Evolutionary conservation across 2,888 invertebrate genomes (phyloP).

Genomic region (Aleiodes testaceus): DNA sequence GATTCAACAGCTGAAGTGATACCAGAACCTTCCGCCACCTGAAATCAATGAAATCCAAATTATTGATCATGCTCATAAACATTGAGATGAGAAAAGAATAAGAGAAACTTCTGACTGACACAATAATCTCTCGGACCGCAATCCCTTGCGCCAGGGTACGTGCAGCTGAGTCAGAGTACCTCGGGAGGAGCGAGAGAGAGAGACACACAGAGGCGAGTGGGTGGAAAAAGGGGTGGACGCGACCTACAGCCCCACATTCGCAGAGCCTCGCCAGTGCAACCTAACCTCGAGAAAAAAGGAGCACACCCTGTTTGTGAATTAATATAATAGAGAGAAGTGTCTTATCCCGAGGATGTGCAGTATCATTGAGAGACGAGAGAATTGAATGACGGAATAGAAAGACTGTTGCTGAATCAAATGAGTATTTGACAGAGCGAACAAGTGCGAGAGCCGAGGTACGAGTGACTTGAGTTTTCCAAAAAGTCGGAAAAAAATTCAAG

Average conservation of each 20-base stretch:
- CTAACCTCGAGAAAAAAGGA: conserved; percentile 61
- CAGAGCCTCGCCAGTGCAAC: conserved; percentile 65
- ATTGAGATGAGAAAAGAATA: neutral
- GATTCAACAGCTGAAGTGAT: too few species aligned
- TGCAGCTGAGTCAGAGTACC: conserved; percentile 41
- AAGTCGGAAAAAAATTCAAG: conserved; percentile 30
- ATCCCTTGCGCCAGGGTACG: conserved; percentile 38
- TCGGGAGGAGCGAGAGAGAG: neutral
- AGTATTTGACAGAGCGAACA: conserved; percentile 5
- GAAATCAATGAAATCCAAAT: neutral
- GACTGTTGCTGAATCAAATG: conserved; percentile 41
- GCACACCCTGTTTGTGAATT: neutral
- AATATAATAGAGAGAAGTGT: conserved; percentile 11
- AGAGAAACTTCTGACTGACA: neutral
- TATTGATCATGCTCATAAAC: neutral
- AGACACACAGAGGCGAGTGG: conserved; percentile 22
- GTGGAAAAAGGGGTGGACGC: conserved; percentile 57
- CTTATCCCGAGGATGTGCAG: conserved; percentile 31
- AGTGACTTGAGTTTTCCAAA: conserved; percentile 30
- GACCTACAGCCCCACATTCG: conserved; percentile 73
- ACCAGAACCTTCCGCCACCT: too few species aligned
- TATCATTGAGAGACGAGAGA: neutral
- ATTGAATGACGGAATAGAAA: too few species aligned
- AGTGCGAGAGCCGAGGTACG: neutral
- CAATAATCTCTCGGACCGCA: conserved; percentile 35